These are phyloP conservation scores for Rhabdornis inornatus DNA, from an alignment of 2,113 vertebrate species.

Conservation along the genomic window DNA sequence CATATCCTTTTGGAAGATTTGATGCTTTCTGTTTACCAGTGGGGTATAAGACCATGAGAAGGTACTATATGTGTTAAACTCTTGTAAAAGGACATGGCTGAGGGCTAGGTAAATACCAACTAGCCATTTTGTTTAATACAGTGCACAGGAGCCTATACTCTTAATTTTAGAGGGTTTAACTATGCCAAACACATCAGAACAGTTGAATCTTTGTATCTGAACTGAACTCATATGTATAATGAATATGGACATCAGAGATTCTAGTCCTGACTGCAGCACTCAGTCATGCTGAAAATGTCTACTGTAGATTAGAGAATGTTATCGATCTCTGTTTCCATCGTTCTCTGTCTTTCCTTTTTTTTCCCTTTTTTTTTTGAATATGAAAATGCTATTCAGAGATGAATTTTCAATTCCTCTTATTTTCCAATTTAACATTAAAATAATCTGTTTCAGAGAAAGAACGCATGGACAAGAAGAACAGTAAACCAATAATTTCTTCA, in stretches of 20 bases:
- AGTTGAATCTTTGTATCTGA: background rate
- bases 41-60: background rate
- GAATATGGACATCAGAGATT: background rate
- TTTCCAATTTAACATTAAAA: background rate
- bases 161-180: background rate
- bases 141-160: background rate
- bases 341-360: background rate
- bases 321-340: background rate
- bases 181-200: background rate
- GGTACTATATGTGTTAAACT: background rate
- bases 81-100: background rate
- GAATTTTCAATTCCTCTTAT: background rate
- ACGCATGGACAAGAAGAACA: background rate
- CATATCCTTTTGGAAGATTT: background rate
- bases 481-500: constrained; percentile 23
- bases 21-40: background rate
- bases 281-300: background rate
- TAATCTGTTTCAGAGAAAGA: background rate
- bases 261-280: background rate
- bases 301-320: background rate
- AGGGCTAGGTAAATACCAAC: background rate
- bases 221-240: background rate
- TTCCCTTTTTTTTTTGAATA: background rate
- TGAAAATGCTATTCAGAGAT: background rate
- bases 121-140: background rate